Base-by-base conservation (phyloP, 2,797 vertebrate genomes). In the Anniella stebbinsi region DNA sequence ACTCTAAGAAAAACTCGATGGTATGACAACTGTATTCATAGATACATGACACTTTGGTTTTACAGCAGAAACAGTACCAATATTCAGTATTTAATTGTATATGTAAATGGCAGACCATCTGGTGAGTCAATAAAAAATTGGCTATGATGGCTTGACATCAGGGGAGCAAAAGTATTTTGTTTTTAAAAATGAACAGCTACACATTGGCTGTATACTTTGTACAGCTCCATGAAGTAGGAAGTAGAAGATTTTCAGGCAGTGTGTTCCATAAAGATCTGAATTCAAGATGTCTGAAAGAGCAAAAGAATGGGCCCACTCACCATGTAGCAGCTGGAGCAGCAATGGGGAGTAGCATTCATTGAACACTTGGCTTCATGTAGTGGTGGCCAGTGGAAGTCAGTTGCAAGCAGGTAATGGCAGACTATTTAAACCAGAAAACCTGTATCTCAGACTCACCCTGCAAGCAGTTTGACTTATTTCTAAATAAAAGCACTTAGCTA, bases 1-100 rank as follows among this genome's bases (percentile, higher is more conserved):
- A 3, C 1, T 23, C 76, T 94, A 86, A 92, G 87, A 94, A 93
- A 89, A 92, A 72, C 45, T 88, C 67, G 92, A 87, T 78, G 94
- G 8, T 75, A 90, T 91, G 77, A 92, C 63, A 92, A 33, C 88
- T 93, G 95, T 94, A 88, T 92, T 93, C 91, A 89, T 69, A 93
- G 90, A 67, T 87, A 3, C 80, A 33, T 28, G 76, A 60, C 87
- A 30, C 54, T 94, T 84, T 92, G 86, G 38, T 57, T 95, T 94
- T 92, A 51, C 88, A n/a, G 89, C 87, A 91, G 81, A 88, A 87
- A 82, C 10, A 94, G 75, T 81, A 87, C n/a, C 67, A 89, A 90
- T 41, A 41, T 84, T 1, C 84, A 21, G 88, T 73, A 8, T 87
- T 89, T 93, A 86, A 80, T 93, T 95, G 48, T 41, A 90, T 69